Evolutionary conservation across 2,797 vertebrate species (phyloP).

Genomic region (Valencia hispanica): DNA sequence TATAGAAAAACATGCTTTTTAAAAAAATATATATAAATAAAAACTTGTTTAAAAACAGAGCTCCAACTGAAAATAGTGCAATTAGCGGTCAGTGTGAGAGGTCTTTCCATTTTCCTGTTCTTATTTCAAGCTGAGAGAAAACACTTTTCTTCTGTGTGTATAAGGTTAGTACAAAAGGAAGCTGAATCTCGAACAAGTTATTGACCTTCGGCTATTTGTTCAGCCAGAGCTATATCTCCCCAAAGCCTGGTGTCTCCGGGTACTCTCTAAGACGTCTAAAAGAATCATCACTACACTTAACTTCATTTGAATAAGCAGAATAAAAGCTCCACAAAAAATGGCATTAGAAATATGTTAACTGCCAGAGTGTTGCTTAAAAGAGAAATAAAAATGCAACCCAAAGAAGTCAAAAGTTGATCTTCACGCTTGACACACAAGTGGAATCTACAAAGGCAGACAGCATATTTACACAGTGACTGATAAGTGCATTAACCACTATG

Average conservation of each 20-base stretch:
- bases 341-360: constrained; percentile 24
- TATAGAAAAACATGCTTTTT: too few relatives aligned
- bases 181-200: not conserved
- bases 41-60: too few relatives aligned
- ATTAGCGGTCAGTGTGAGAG: not conserved
- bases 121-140: not conserved
- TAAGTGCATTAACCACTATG: constrained; percentile 55
- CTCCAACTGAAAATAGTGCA: not conserved
- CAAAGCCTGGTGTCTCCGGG: not conserved
- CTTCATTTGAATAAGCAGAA: constrained; percentile 28
- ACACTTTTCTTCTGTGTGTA: not conserved
- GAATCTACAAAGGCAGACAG: constrained; percentile 32
- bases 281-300: constrained; percentile 1
- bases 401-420: constrained; percentile 11
- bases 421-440: not conserved
- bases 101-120: not conserved
- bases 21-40: too few relatives aligned
- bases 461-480: constrained; percentile 48
- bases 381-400: not conserved
- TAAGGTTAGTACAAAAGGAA: not conserved
- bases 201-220: not conserved
- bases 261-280: not conserved
- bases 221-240: not conserved
- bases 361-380: constrained; percentile 17
- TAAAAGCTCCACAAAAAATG: not conserved